Base-by-base conservation (phyloP, 2,797 vertebrate species). In the Decapterus maruadsi region DNA sequence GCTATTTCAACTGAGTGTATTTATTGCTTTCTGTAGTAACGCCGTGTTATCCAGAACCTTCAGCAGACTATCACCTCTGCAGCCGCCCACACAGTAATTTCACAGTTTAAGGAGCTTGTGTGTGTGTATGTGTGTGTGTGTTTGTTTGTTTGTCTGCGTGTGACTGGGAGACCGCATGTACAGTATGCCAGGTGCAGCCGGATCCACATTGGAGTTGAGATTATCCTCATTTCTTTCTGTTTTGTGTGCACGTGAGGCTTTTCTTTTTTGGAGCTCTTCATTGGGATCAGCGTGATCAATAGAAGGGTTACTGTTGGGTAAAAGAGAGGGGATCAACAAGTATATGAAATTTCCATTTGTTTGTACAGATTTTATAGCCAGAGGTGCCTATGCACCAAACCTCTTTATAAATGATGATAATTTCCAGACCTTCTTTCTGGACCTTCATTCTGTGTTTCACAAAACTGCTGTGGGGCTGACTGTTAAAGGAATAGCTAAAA, bases 11-110 rank as follows among this genome's bases (percentile, higher is more conserved):
- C 57, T 26, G 2, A 3, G 43, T 72, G 16, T 26, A 14, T 65
- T 58, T 20, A 36, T 26, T 68, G 58, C 17, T 74, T 51, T 68
- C 29, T 65, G 16, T 53, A 20, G 17, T 46, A 22, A 55, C 6
- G 14, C 3, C 12, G 51, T 34, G 26, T 53, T 71, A 42, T 72
- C 42, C 29, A 36, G 57, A 48, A 50, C 45, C 29, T 40, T 57
- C 34, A 36, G 60, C 53, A 59, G 48, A 76, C 17, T 48, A 29
- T 64, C 46, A 64, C 67, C 48, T 77, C 38, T 75, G 60, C 60
- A 66, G n/a, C 31, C 57, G 42, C 48, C 43, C 58, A 84, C 67
- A 36, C 63, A 40, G 36, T 61, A 20, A 72, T 75, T 83, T 77
- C 45, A 78, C 20, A 11, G 40, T 60, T 50, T 56, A n/a, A 66